phyloP scores from a whole-genome alignment of 2,888 invertebrate species.

The Tenthredo scrophulariae region DNA sequence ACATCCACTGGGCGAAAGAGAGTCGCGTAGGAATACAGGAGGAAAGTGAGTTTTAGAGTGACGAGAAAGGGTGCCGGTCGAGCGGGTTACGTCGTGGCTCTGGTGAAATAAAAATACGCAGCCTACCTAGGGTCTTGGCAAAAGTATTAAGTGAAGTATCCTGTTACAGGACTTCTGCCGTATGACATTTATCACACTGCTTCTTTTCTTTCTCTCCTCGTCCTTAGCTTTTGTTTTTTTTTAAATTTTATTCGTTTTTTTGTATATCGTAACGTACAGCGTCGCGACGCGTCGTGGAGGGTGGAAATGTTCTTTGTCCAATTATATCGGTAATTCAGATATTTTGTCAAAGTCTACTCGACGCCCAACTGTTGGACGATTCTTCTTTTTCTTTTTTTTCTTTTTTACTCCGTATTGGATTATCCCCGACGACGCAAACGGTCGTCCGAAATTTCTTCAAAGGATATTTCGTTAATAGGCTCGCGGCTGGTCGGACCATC shows the following conservation, averaged over 20 bases:
- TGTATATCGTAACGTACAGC: background rate
- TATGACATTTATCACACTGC: constrained; percentile 2
- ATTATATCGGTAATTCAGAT: constrained; percentile 15
- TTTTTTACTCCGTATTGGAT: background rate
- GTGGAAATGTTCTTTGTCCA: background rate
- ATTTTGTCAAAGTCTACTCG: background rate
- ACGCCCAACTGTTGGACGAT: background rate
- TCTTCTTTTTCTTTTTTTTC: background rate
- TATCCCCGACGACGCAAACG: background rate
- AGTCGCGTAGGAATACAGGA: background rate
- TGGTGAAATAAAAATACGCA: constrained; percentile 5
- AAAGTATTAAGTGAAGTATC: constrained; percentile 29
- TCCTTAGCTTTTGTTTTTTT: background rate
- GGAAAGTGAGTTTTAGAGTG: constrained; percentile 36
- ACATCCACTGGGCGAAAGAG: constrained; percentile 25
- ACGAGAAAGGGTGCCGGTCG: constrained; percentile 36
- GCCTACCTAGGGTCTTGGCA: background rate
- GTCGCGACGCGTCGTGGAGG: background rate
- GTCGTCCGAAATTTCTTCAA: background rate
- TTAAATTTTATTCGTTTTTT: background rate
- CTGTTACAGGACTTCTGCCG: constrained; percentile 24
- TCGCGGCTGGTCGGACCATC: background rate
- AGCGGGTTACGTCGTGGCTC: constrained; percentile 10
- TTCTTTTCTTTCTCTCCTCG: background rate
- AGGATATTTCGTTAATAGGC: background rate